phyloP scores from a whole-genome alignment of 2,888 invertebrate genomes.

The Lycophotia porphyrea region DNA sequence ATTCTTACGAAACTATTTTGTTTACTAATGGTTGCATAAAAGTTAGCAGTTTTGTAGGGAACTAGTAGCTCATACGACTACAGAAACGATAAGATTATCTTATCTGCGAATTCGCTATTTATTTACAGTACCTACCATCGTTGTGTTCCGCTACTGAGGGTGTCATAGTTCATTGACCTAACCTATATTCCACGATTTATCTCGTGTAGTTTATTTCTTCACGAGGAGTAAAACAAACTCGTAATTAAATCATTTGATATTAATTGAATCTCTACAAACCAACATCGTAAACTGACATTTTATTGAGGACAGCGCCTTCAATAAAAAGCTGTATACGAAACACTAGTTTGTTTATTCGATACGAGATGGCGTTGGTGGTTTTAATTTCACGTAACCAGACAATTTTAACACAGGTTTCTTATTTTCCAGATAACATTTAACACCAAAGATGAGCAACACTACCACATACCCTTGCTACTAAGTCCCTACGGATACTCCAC shows the following conservation, averaged over 20 bases:
- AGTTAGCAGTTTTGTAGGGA: not conserved
- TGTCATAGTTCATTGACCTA: constrained; percentile 51
- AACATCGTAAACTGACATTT: not conserved
- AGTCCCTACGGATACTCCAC: constrained; percentile 95
- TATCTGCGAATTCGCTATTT: constrained; percentile 10
- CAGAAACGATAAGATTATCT: constrained; percentile 19
- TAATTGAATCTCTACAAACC: constrained; percentile 16
- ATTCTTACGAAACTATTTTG: not conserved
- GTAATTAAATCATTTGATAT: constrained; percentile 1
- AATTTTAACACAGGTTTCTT: not conserved
- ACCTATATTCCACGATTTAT: constrained; percentile 27
- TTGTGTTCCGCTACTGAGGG: not conserved
- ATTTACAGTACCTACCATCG: not conserved
- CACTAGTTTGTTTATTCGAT: not conserved
- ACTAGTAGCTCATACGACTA: not conserved
- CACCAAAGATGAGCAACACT: constrained; percentile 91
- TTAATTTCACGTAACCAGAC: not conserved
- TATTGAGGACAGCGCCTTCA: constrained; percentile 3
- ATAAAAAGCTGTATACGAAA: not conserved
- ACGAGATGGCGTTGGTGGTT: constrained; percentile 13
- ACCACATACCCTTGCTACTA: constrained; percentile 94
- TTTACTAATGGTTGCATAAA: not conserved
- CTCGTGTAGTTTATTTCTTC: constrained; percentile 16
- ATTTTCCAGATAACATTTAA: constrained; percentile 92
- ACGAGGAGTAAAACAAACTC: not conserved